These are phyloP conservation scores for Malurus leucopterus DNA, from an alignment of 2,797 vertebrate species.

Conservation along the genomic window DNA sequence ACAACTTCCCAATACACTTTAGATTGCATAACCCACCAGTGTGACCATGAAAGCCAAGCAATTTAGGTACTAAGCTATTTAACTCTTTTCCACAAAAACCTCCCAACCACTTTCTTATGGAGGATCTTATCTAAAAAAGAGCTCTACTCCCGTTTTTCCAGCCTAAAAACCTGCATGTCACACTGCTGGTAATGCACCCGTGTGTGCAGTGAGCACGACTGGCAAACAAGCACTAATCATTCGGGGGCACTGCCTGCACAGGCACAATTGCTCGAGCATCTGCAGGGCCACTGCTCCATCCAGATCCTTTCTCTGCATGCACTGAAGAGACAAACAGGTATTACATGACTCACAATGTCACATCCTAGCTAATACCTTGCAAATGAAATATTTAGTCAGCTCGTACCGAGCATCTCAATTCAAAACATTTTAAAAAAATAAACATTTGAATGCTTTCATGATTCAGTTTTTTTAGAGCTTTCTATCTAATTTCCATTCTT, in stretches of 20 bases:
- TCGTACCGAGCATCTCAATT: neutral
- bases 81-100: neutral
- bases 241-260: neutral
- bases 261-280: neutral
- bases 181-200: neutral
- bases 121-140: neutral
- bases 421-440: neutral
- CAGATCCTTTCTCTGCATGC: neutral
- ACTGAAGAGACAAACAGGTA: neutral
- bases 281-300: neutral
- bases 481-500: neutral
- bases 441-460: neutral
- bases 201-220: neutral
- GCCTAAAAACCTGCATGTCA: neutral
- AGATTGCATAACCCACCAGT: neutral
- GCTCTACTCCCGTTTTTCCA: neutral
- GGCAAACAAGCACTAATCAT: neutral
- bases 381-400: neutral
- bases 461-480: neutral
- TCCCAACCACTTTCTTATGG: neutral
- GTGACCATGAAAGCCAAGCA: neutral
- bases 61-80: neutral
- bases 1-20: neutral
- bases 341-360: neutral
- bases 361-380: neutral